Evolutionary conservation across 2,113 vertebrate genomes (phyloP), one percentile per base, ranked within the genome.

Genomic region (Zapus hudsonius): DNA sequence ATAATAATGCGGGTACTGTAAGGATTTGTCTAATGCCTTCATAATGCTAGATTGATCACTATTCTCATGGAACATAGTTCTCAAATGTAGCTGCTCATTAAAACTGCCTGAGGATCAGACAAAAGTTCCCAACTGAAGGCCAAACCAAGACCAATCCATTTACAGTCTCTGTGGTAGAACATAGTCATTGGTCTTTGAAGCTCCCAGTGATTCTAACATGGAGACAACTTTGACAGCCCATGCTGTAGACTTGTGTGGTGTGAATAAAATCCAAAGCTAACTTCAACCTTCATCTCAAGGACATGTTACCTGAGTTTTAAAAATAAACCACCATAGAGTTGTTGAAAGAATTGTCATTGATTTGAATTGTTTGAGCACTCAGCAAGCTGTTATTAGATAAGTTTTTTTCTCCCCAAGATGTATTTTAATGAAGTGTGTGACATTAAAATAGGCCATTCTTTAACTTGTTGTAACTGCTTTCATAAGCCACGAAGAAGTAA

Each of bases 251-350:
- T 59, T 75, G 33, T 76, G 61, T 63, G 78, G 38, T 73, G 7
- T 84, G 67, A 93, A 80, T 75, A 47, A 84, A 78, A 67, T 81
- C 29, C 92, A 42, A 59, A 84, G 76, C 74, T 84, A 92, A 27
- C 16, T 42, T 3, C 40, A 67, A 23, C 3, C 67, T 79, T 90
- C 42, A 78, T 69, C 4, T 73, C 36, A 73, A 55, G 69, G 47
- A 59, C 36, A 52, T 81, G 22, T 74, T 87, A 61, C 63, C 27
- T 81, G 44, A 94, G 73, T 87, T 61, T 90, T 91, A 66, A 73
- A 95, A 91, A 84, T 73, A 69, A 86, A 88, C 38, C 36, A 31
- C 8, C 42, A 78, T 23, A 44, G 38, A 38, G 27, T 64, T 42
- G 38, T 81, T 19, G 25, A 92, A 91, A 33, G 27, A 85, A 72